Evolutionary conservation across 2,113 vertebrate species (phyloP).

Genomic region (Anoura caudifer): DNA sequence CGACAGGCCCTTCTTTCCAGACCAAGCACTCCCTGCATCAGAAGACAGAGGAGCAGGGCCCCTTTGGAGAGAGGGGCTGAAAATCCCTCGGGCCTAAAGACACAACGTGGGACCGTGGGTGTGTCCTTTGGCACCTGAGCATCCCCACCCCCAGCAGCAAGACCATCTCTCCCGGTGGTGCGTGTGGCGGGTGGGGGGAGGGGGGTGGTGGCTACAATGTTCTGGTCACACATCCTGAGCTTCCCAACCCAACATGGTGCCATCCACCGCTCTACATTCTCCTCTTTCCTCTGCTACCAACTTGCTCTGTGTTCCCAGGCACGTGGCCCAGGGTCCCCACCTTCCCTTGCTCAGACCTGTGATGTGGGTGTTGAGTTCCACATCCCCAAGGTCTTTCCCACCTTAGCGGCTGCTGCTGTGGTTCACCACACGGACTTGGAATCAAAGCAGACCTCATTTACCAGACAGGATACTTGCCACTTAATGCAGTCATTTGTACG

Average conservation of each 20-base stretch:
- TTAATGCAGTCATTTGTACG: conserved; percentile 64
- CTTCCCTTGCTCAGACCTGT: not conserved
- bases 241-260: fast-evolving
- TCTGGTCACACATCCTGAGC: not conserved
- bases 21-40: not conserved
- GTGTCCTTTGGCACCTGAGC: not conserved
- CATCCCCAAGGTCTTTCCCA: not conserved
- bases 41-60: not conserved
- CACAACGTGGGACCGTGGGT: not conserved
- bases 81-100: not conserved
- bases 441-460: not conserved
- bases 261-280: not conserved
- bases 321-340: too few relatives aligned
- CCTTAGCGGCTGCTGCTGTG: not conserved
- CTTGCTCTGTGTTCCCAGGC: not conserved
- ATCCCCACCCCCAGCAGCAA: not conserved
- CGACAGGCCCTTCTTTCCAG: not conserved
- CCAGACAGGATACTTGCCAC: conserved; percentile 20
- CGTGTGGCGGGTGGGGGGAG: not conserved
- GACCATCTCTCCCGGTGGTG: too few relatives aligned
- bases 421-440: not conserved
- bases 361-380: not conserved
- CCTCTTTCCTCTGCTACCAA: not conserved
- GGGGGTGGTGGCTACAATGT: not conserved
- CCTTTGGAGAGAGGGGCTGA: not conserved